Evolutionary conservation across 2,113 vertebrate species (phyloP), one percentile per base, ranked within the genome.

Genomic region (Mormyrus iriodes): DNA sequence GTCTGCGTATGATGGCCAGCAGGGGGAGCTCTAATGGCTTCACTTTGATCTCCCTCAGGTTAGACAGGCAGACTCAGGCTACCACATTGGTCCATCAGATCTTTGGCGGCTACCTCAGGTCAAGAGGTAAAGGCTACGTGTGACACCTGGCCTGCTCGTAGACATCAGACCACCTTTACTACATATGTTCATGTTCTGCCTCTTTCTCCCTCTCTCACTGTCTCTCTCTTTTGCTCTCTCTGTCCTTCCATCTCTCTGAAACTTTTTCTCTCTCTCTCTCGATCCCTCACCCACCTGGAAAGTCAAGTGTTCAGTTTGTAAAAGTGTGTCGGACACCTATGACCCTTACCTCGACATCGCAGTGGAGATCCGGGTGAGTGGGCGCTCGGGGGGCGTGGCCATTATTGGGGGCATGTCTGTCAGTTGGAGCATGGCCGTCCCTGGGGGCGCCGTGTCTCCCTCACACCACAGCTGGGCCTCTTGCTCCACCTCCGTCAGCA

Each of bases 71-170:
- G 90, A 98, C 97, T 0, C 98, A 98, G 93, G 97, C 98, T 46
- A 99, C 98, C 0, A 99, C 98, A 0, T 90, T 99, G 91, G 95
- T 99, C 90, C 97, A 99, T 92, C 98, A 99, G 93, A 99, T 99
- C 91, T 99, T 99, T 55, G 98, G 98, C 1, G 98, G 98, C 88
- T 99, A 97, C 92, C 96, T 99, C 94, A 96, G 98, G 87, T 99
- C 98, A 49, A 96, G 98, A 91, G 98, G 98, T 99, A 93, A 52
- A 12, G 4, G 73, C 15, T 42, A 7, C 4, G 12, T 2, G 3
- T 35, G 69, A 55, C 86, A 53, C 85, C 35, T 44, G 19, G 21
- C 31, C 17, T 61, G 31, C 3, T 39, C 13, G 27, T 39, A n/a
- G 24, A 13, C 31, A 31, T 55, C 52, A 9, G 44, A 24, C 55